Evolutionary conservation across 2,113 vertebrate genomes (phyloP), one percentile per base, ranked within the genome.

Genomic region (Seriola aureovittata): DNA sequence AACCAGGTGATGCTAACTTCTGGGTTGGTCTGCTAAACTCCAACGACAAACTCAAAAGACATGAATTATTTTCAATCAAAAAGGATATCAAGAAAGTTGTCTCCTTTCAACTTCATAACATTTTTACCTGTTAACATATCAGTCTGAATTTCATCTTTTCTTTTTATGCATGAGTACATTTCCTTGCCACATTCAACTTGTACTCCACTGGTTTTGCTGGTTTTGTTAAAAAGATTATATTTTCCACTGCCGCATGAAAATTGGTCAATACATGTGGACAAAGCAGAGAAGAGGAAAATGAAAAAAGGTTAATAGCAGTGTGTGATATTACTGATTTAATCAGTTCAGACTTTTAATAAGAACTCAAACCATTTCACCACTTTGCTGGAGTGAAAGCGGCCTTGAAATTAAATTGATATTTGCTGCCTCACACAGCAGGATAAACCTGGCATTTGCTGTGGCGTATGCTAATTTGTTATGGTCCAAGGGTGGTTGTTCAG

Each of bases 271-370:
- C 8, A 50, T 50, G 46, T 32, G 40, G 21, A 78, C 55, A 71
- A 52, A 72, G 42, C 32, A 62, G 5, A 75, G 25, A 60, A 5
- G 12, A 66, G 44, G 2, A 25, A 72, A 72, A 62, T 36, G 4
- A 66, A 72, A 57, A 73, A 68, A 23, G 52, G 63, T 74, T 80
- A 60, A 32, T 73, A 50, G 38, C 3, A 0, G 48, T 63, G 38
- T 74, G 32, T 72, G 44, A 57, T 68, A 63, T 72, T 63, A 68
- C 48, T 74, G 54, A 83, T 70, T 74, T 66, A 74, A 79, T 80
- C 62, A 58, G 34, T 21, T 75, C 73, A 54, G 13, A 74, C 46
- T 77, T 70, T 81, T 83, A 81, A 82, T 82, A 42, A 80, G 62
- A 52, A 70, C 66, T 78, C 71, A 73, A 44, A 80, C 21, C 62